Conservation (phyloP, 2,113 vertebrate species). For the Megaleporinus macrocephalus region DNA sequence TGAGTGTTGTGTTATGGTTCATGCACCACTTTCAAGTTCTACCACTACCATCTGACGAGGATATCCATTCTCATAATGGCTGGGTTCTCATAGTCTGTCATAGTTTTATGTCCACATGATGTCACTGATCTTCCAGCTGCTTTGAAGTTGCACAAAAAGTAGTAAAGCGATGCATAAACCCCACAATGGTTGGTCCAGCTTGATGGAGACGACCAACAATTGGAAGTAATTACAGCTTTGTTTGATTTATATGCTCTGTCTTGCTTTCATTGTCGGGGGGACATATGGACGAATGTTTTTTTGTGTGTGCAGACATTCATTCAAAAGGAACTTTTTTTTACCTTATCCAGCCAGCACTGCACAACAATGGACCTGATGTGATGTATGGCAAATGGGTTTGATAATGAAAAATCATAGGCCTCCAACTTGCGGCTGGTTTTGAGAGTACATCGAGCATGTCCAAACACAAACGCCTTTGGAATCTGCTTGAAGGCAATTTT, state of each 20-base stretch:
- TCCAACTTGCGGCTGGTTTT: constrained; percentile 15
- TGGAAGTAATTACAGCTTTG: constrained; percentile 4
- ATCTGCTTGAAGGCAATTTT: constrained; percentile 36
- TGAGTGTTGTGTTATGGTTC: background rate
- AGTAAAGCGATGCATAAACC: constrained; percentile 12
- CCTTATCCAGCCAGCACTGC: background rate
- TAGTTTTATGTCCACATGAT: background rate
- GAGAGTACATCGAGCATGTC: constrained; percentile 23
- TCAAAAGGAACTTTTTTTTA: background rate
- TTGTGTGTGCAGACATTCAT: background rate
- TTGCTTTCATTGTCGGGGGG: background rate
- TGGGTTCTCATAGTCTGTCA: background rate
- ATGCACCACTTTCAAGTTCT: background rate
- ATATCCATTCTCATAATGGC: background rate
- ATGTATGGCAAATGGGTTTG: constrained; percentile 1
- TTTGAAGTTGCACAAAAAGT: background rate
- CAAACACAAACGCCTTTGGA: constrained; percentile 32
- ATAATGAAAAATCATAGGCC: constrained; percentile 6
- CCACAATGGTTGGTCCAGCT: background rate
- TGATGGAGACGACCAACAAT: constrained; percentile 10
- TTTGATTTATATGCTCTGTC: constrained; percentile 20
- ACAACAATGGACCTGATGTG: constrained; percentile 11
- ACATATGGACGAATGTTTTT: background rate
- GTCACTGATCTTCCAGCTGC: background rate
- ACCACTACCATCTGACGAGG: background rate